Base-by-base conservation (phyloP, 2,888 invertebrate genomes). In the Dorcus hopei region DNA sequence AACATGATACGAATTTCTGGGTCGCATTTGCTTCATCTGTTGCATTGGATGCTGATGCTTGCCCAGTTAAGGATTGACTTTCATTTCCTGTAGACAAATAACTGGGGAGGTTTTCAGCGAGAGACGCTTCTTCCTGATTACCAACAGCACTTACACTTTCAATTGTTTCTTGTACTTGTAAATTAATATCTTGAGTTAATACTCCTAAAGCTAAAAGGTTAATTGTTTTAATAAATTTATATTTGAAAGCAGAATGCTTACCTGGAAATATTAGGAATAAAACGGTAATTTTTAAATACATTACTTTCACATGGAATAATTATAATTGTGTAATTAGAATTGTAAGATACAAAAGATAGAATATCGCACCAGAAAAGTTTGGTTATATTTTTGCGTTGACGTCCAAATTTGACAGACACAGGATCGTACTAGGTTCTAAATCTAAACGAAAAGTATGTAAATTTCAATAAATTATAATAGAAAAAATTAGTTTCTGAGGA, bases 1-100 rank as follows among this genome's bases (percentile, higher is more conserved):
- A 52, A 61, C 79, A 79, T 9, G 73, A 67, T 0, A 77, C 73
- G 57, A 69, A 70, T 65, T 75, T 78, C 16, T 69, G 71, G 1
- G 73, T 74, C 1, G 42, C 45, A 49, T 70, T 72, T 3, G 61
- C 52, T 9, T 49, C 23, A 38, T 63, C 66, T 42, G 64, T 68
- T 61, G 50, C 47, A 58, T 70, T 68, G 14, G 42, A 7, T 16
- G 54, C 9, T 1, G 61, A 62, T 52, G 54, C 49, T 49, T 66
- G 65, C 39, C 61, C 63, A 9, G 56, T 42, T 9, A 57, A 50
- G 39, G 61, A 11, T 42, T 57, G 54, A n/a, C 53, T 57, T 41
- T 43, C 14, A 16, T 57, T 52, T 11, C 9, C 9, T 8, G 38
- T 3, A 2, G 48, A 40, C 19, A 57, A 41, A 58, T 68, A 65